Conservation (phyloP, 2,113 vertebrate genomes). For the Hippocampus mohnikei region DNA sequence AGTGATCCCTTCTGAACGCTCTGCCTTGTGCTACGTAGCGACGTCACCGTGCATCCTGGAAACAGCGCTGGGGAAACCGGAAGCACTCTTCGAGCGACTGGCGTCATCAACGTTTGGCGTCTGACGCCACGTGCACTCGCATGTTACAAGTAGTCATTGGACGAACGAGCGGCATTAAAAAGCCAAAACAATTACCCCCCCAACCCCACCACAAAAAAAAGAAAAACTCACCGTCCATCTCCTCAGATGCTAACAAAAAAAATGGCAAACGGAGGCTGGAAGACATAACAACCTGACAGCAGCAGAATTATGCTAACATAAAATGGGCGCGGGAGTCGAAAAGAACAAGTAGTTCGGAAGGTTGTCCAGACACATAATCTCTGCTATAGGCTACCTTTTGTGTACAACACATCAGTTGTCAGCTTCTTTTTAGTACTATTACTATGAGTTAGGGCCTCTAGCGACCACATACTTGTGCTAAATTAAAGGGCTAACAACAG, state of each 20-base stretch:
- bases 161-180: background rate
- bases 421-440: conserved; percentile 53
- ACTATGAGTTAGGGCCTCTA: conserved; percentile 56
- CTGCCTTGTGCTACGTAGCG: conserved; percentile 15
- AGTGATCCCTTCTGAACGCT: conserved; percentile 40
- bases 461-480: conserved; percentile 26
- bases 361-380: conserved; percentile 37
- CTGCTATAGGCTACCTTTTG: conserved; percentile 50
- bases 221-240: conserved; percentile 14
- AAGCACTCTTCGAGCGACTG: conserved; percentile 47
- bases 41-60: conserved; percentile 10
- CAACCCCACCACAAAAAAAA: background rate
- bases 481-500: conserved; percentile 59
- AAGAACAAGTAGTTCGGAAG: background rate
- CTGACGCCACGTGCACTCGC: background rate
- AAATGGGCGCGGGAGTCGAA: background rate
- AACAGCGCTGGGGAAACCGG: conserved; percentile 23
- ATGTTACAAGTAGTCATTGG: background rate
- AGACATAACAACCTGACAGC: conserved; percentile 60
- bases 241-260: conserved; percentile 13
- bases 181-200: background rate
- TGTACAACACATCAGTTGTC: conserved; percentile 21
- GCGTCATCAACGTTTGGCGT: background rate
- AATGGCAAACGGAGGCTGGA: conserved; percentile 52
- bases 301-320: background rate